Evolutionary conservation across 2,113 vertebrate genomes (phyloP), one percentile per base, ranked within the genome.

Genomic region (Dasypus novemcinctus): DNA sequence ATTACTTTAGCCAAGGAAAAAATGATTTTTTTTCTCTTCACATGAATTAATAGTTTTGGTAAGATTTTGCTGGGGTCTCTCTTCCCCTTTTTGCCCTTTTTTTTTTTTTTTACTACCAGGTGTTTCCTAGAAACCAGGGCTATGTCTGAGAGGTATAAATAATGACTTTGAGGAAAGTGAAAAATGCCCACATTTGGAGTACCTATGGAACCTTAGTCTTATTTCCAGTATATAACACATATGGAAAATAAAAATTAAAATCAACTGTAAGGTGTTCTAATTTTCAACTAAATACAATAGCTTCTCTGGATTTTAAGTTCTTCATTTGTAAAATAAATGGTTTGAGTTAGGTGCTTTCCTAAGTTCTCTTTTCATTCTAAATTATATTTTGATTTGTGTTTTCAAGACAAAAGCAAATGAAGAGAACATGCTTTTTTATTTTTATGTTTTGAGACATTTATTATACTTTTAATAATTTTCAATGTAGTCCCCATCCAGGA

Each of bases 1-100:
- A 97, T 97, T 93, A 94, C 89, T 96, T 94, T 95, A 85, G 83
- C 95, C 96, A 96, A 97, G 96, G 93, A 87, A 95, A 97, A 96
- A 96, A 88, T 92, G 68, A 87, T 88, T 95, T 97, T 90, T 96
- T 97, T 95, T 90, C 90, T 92, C 54, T 93, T 91, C 38, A 68
- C 71, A 91, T 76, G 89, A 90, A 90, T 96, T 97, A 91, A 75
- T 95, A 81, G 41, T 94, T 95, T 96, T 76, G 69, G 93, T 92
- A 86, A 75, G 78, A 82, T 95, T 97, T 97, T 97, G 7, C 54
- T 95, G 85, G 96, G 95, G 96, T 97, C 96, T 91, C 59, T 80
- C 66, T 87, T 93, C 49, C 33, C 13, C 6, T 78, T 79, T 95
- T 80, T 90, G 29, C 69, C 33, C 13, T 5, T 78, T 79, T 95